Base-by-base conservation (phyloP, 2,888 invertebrate genomes). In the Allacma fusca region DNA sequence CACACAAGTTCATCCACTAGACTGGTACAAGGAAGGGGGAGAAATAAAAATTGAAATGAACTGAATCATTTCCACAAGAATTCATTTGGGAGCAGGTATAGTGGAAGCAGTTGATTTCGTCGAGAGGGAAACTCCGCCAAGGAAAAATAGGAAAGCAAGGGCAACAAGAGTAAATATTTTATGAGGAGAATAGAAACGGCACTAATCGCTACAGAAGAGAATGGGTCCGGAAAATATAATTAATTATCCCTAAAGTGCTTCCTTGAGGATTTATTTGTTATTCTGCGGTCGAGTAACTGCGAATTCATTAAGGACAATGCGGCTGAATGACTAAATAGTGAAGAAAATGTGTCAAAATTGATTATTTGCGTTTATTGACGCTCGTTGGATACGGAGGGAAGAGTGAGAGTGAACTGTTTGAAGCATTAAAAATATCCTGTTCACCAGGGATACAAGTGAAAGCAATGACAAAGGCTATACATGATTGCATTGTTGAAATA, bases 401-500 rank as follows among this genome's bases (percentile, higher is more conserved):
- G n/a, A 13, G 62, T 21, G 26, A 7, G 34, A 62, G 13, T 24
- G 57, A 57, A 23, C 7, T 57, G n/a, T 9, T 9, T 57, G 19
- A 19, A 57, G 7, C 57, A 34, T 9, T 34, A 34, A 4, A 34
- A 34, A 34, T 34, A 34, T 34, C 34, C 34, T 34, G 5, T 34
- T 34, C 34, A 4, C 34, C 9, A 34, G 4, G 34, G 62, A 62
- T 62, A 12, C 62, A 12, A 62, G 13, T 12, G 62, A 21, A 21
- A 19, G 23, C 1, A 26, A 62, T 1, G 21, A 26, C 62, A 62
- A 62, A 24, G 62, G 26, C n/a, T 64, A 43, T 23, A 62, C 13
- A 62, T 34, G 34, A 34, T 34, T 40, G 80, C 80, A 81, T 81
- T 75, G 79, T 78, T 76, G 69, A 77, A 79, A 81, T 81, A 79